Percentiles rank a stretch among this genome's conserved stretches.
Conservation (phyloP, 2,888 invertebrate genomes). For the Lochmaea crataegi region DNA sequence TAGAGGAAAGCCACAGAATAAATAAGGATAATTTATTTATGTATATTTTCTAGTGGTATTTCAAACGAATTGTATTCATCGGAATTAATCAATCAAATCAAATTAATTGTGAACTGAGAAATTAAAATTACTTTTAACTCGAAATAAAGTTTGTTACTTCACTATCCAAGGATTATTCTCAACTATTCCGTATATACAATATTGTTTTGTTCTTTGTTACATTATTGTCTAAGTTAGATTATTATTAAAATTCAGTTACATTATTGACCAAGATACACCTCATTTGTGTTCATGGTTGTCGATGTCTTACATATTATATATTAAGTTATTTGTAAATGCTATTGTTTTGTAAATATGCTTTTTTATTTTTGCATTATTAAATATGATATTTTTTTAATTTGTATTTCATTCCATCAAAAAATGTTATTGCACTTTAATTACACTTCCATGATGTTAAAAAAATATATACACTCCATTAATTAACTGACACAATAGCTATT, state of each 20-base stretch:
- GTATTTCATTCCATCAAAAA: slow-evolving; percentile 12
- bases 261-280: slow-evolving; percentile 44
- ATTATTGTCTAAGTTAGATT: background rate
- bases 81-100: background rate
- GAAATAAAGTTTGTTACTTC: background rate
- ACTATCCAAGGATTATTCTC: background rate
- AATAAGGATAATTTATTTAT: too few species aligned
- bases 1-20: too few species aligned
- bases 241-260: background rate
- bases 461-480: too few species aligned
- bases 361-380: slow-evolving; percentile 37
- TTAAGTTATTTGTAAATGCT: slow-evolving; percentile 36
- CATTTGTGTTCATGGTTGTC: slow-evolving; percentile 50
- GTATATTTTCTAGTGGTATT: background rate
- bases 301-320: slow-evolving; percentile 32
- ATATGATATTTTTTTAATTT: slow-evolving; percentile 42
- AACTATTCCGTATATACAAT: background rate
- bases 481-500: too few species aligned
- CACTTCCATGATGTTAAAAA: too few species aligned
- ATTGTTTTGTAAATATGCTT: slow-evolving; percentile 40
- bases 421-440: background rate
- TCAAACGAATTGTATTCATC: background rate
- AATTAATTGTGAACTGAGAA: too few species aligned
- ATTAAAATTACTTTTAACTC: background rate
- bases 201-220: background rate